Conservation (phyloP, 2,888 invertebrate genomes). For the Lepidonotus clava region DNA sequence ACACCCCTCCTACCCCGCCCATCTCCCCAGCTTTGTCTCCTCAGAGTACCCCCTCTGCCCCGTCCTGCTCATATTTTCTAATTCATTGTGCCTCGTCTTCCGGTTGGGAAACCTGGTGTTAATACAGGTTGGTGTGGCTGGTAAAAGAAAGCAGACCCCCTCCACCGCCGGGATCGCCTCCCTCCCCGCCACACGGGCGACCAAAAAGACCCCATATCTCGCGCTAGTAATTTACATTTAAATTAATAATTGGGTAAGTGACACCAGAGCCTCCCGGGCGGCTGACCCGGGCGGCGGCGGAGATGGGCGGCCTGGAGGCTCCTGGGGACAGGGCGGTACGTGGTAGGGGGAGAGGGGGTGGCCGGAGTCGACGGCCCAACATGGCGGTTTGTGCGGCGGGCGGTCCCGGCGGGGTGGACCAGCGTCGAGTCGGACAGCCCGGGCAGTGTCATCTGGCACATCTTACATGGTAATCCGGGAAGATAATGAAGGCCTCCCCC, state of each 20-base stretch:
- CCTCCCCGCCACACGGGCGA: no score
- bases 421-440: background rate
- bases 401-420: background rate
- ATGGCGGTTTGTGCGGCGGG: background rate
- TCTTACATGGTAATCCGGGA: slow-evolving; percentile 42
- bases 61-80: background rate
- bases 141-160: background rate
- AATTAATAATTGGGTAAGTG: slow-evolving; percentile 53
- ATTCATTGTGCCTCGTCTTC: no score
- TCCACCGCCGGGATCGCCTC: background rate
- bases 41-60: background rate
- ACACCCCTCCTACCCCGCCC: background rate
- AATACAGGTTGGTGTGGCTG: no score
- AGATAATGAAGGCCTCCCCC: slow-evolving; percentile 45
- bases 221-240: slow-evolving; percentile 48
- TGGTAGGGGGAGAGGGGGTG: slow-evolving; percentile 22
- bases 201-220: slow-evolving; percentile 24
- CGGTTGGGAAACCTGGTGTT: no score
- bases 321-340: background rate
- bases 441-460: slow-evolving; percentile 29
- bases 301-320: no score
- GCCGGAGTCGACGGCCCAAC: background rate
- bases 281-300: background rate
- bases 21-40: background rate
- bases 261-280: slow-evolving; percentile 18